Conservation (phyloP, 2,797 vertebrate species). For the Cuculus canorus region DNA sequence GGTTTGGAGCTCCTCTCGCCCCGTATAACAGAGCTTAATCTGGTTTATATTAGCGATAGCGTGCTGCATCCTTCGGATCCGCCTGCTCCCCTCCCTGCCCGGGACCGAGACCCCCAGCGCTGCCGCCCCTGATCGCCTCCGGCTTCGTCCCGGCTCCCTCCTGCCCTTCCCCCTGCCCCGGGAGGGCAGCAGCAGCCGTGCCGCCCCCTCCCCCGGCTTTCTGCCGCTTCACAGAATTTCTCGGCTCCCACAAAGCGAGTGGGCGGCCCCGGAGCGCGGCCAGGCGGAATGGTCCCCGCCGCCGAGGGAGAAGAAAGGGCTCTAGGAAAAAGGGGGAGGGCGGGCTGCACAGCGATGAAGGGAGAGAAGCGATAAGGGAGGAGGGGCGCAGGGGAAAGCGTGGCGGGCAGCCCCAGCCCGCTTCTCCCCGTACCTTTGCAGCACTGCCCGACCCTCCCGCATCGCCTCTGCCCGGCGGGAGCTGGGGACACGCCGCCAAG, state of each 20-base stretch:
- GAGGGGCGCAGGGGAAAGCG: neutral
- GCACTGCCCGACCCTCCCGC: neutral
- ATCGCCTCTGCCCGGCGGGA: neutral
- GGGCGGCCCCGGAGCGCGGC: slow-evolving; percentile 33
- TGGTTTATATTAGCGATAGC: neutral
- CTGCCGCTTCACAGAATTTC: neutral
- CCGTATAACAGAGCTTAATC: neutral
- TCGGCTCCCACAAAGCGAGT: slow-evolving; percentile 35
- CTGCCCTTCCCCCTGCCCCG: too few relatives aligned
- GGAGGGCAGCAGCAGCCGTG: neutral
- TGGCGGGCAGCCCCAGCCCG: neutral
- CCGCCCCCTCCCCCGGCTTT: neutral
- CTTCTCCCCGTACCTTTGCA: neutral
- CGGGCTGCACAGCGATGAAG: neutral
- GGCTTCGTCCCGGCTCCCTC: neutral
- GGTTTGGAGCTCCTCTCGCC: neutral
- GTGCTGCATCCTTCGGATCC: neutral
- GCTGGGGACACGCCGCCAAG: neutral
- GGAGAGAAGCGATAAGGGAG: neutral
- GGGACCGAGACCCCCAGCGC: neutral
- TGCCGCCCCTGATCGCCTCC: neutral
- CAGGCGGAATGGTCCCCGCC: neutral
- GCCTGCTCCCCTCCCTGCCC: neutral
- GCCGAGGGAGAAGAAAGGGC: slow-evolving; percentile 26
- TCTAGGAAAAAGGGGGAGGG: neutral